phyloP scores from a whole-genome alignment of 1,140 invertebrate genomes.

The Drosophila kikkawai region DNA sequence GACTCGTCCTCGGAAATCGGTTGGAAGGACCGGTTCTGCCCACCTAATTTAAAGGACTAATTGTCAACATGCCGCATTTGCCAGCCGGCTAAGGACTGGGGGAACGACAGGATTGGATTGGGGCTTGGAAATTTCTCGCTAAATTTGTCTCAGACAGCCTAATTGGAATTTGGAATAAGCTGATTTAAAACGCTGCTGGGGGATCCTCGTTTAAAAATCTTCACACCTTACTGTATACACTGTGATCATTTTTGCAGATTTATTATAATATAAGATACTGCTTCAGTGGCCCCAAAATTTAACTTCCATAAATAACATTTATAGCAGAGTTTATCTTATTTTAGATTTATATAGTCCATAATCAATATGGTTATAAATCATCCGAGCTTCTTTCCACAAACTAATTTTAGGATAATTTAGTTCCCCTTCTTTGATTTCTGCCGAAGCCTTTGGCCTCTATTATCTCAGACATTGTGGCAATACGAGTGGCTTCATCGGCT shows the following conservation, averaged over 20 bases:
- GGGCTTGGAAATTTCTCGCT: background rate
- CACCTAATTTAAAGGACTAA: constrained; percentile 75
- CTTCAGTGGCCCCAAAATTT: background rate
- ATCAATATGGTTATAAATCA: constrained; percentile 1
- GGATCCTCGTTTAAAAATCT: background rate
- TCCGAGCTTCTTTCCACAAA: background rate
- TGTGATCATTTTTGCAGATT: background rate
- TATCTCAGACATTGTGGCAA: constrained; percentile 11
- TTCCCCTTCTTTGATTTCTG: background rate
- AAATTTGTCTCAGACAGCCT: constrained; percentile 16
- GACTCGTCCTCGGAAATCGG: constrained; percentile 4
- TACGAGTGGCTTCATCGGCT: constrained; percentile 27
- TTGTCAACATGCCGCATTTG: constrained; percentile 62
- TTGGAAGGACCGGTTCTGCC: constrained; percentile 18
- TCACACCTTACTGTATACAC: background rate
- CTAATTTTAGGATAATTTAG: constrained; percentile 30
- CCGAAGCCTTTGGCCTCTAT: constrained; percentile 11
- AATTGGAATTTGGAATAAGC: constrained; percentile 25
- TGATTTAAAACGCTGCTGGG: background rate
- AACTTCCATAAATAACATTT: background rate
- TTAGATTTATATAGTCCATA: too few species aligned
- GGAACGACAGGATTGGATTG: constrained; percentile 2
- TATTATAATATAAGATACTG: background rate
- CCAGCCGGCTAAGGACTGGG: background rate
- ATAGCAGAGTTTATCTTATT: too few species aligned